Conservation (phyloP, 2,797 vertebrate species). For the Gila robusta region DNA sequence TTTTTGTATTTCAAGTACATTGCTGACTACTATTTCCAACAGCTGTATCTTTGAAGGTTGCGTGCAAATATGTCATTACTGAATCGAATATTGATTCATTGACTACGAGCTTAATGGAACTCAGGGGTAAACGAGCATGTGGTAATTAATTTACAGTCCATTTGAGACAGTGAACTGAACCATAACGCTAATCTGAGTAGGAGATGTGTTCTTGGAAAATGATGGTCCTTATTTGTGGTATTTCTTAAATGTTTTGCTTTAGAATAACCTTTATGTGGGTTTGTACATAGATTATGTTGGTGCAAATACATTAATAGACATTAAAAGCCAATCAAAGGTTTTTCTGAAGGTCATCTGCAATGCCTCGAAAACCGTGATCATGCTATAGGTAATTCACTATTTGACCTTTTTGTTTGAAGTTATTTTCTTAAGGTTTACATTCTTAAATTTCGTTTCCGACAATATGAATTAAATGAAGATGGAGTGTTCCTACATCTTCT, state of each 20-base stretch:
- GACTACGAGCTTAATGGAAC: conserved; percentile 16
- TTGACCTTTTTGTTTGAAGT: conserved; percentile 8
- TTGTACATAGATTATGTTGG: neutral
- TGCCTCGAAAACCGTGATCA: neutral
- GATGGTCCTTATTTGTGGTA: neutral
- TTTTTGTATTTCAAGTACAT: conserved; percentile 1
- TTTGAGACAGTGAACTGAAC: conserved; percentile 3
- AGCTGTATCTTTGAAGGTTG: neutral
- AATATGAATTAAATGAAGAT: neutral
- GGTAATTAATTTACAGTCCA: conserved; percentile 14
- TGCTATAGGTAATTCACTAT: neutral
- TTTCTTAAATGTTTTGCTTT: neutral
- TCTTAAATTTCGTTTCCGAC: neutral
- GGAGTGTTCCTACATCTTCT: neutral
- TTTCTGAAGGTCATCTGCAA: conserved; percentile 14
- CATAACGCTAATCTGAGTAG: neutral
- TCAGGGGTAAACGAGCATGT: neutral
- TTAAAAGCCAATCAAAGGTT: conserved; percentile 14
- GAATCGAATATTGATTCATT: conserved; percentile 26
- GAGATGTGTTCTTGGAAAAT: conserved; percentile 6
- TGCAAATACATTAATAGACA: conserved; percentile 16
- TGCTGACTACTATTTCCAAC: conserved; percentile 27
- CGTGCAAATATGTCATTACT: conserved; percentile 13
- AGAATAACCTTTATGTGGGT: neutral
- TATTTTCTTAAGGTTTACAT: neutral